Percentiles rank a stretch among this genome's conserved stretches.
phyloP scores from a whole-genome alignment of 1,140 invertebrate genomes.

The Drosophila simulans region DNA sequence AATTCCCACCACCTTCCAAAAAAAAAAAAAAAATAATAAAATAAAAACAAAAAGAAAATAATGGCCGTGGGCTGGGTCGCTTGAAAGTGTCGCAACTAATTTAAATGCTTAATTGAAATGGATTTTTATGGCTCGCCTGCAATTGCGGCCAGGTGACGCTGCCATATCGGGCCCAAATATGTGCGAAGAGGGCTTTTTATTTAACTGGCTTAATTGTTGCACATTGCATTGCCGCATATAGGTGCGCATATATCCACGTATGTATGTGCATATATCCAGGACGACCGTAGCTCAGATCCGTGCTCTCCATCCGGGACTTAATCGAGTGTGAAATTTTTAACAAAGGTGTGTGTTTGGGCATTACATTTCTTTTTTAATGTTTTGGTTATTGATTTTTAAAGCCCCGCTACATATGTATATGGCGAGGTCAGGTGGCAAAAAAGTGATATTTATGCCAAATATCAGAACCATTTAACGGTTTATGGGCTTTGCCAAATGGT shows the following conservation, averaged over 20 bases:
- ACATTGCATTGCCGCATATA: slow-evolving; percentile 42
- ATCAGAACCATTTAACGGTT: slow-evolving; percentile 57
- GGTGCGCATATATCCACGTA: neutral
- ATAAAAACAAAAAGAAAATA: slow-evolving; percentile 2
- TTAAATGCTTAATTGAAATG: slow-evolving; percentile 84
- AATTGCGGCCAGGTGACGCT: slow-evolving; percentile 64
- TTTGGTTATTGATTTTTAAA: slow-evolving; percentile 70
- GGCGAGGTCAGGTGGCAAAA: slow-evolving; percentile 19
- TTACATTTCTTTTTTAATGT: slow-evolving; percentile 19
- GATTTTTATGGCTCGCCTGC: slow-evolving; percentile 77
- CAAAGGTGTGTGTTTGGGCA: slow-evolving; percentile 22
- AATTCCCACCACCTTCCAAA: slow-evolving; percentile 6
- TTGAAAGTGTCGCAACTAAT: slow-evolving; percentile 82
- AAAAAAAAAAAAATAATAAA: slow-evolving; percentile 1
- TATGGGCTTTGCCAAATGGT: slow-evolving; percentile 46
- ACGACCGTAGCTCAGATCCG: slow-evolving; percentile 10
- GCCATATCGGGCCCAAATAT: slow-evolving; percentile 67
- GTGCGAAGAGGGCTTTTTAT: slow-evolving; percentile 76
- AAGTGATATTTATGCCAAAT: slow-evolving; percentile 59
- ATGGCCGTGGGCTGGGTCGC: slow-evolving; percentile 13
- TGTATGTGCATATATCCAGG: neutral
- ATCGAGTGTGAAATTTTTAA: slow-evolving; percentile 73
- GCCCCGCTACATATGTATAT: slow-evolving; percentile 51
- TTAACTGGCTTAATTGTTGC: slow-evolving; percentile 80
- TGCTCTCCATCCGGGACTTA: slow-evolving; percentile 41